Percentiles rank a stretch among this genome's conserved stretches.
Evolutionary conservation across 2,113 vertebrate genomes (phyloP).

Genomic region (Oostethus manadensis): DNA sequence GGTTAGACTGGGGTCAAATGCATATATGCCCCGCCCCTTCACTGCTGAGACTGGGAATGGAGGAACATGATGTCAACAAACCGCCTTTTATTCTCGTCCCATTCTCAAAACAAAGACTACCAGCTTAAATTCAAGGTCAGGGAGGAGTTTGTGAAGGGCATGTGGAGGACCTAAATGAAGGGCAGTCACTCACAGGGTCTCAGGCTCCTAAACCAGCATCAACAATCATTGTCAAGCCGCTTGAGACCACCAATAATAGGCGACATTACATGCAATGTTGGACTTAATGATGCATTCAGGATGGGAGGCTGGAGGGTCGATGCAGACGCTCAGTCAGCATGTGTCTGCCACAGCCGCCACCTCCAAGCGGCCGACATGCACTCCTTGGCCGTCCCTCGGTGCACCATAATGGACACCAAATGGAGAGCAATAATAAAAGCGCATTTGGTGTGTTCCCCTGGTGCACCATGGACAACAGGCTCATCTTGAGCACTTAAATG

Average conservation of each 20-base stretch:
- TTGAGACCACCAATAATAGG: slow-evolving; percentile 2
- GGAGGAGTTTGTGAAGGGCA: slow-evolving; percentile 37
- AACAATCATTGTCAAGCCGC: not conserved
- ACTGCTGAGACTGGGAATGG: too few species aligned
- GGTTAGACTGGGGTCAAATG: too few species aligned
- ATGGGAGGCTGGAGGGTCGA: slow-evolving; percentile 5
- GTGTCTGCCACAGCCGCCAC: not conserved
- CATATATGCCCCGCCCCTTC: too few species aligned
- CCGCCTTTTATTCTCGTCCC: too few species aligned
- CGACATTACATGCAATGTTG: slow-evolving; percentile 7
- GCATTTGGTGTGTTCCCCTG: slow-evolving; percentile 16
- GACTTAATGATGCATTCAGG: slow-evolving; percentile 30
- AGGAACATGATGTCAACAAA: too few species aligned
- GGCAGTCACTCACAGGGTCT: slow-evolving; percentile 26
- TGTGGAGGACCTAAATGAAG: slow-evolving; percentile 28
- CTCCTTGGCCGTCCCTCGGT: slow-evolving; percentile 18
- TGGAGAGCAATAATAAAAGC: slow-evolving; percentile 23
- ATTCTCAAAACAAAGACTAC: slow-evolving; percentile 18
- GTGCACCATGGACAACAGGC: slow-evolving; percentile 11
- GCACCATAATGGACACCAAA: slow-evolving; percentile 23
- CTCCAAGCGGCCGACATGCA: slow-evolving; percentile 5
- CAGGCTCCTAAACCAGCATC: not conserved
- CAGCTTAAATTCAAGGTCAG: slow-evolving; percentile 42
- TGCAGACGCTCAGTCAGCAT: slow-evolving; percentile 5
- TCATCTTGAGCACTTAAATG: slow-evolving; percentile 2